Evolutionary conservation across 2,113 vertebrate genomes (phyloP).

Genomic region (Chunga burmeisteri): DNA sequence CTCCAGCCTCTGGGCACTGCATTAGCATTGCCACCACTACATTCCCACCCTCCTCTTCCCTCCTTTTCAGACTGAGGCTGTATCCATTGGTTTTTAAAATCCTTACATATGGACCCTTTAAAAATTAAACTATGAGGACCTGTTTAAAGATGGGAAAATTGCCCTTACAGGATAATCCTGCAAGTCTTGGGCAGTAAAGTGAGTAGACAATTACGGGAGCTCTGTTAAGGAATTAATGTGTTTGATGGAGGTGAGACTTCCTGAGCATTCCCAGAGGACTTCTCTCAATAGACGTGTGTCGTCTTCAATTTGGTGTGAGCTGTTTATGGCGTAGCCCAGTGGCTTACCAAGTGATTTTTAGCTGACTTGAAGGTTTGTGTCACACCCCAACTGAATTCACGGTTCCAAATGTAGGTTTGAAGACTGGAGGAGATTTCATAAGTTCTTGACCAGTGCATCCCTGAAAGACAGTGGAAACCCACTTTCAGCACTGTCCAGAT

Average conservation of each 20-base stretch:
- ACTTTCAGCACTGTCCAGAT: neutral
- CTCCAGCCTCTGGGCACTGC: neutral
- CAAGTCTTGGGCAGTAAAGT: neutral
- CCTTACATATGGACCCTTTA: neutral
- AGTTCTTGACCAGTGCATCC: neutral
- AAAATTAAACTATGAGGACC: neutral
- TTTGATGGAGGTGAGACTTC: neutral
- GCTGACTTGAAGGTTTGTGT: neutral
- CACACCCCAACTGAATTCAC: neutral
- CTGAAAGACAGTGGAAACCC: neutral
- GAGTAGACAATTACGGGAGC: neutral
- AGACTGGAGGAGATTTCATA: neutral
- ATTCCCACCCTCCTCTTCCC: neutral
- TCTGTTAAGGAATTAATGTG: neutral
- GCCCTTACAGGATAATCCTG: neutral
- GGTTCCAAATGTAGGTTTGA: neutral
- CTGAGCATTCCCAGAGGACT: neutral
- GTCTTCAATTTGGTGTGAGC: neutral
- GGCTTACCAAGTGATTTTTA: neutral
- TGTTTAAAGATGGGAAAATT: neutral
- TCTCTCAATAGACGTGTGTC: too few species aligned
- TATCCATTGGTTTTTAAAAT: neutral
- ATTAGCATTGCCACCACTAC: neutral
- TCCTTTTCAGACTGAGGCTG: neutral
- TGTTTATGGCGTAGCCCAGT: neutral